Evolutionary conservation across 2,797 vertebrate genomes (phyloP).

Genomic region (Mallotus villosus): DNA sequence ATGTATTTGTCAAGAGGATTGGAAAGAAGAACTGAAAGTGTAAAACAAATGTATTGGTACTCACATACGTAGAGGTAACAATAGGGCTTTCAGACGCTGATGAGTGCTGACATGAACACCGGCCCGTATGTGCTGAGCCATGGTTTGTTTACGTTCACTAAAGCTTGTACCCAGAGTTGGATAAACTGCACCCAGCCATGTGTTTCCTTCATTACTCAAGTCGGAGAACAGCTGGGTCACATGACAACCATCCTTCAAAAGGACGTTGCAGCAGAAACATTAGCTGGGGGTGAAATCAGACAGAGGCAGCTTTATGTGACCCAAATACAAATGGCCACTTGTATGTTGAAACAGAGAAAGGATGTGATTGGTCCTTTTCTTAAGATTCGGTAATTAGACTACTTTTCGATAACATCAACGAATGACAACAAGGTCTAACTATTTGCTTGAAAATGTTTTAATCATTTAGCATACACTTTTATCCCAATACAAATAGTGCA

Average conservation of each 20-base stretch:
- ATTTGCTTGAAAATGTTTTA: too few relatives aligned
- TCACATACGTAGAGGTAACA: background rate
- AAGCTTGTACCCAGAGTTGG: background rate
- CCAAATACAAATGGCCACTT: background rate
- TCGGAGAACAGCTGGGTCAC: slow-evolving; percentile 1
- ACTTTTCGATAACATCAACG: background rate
- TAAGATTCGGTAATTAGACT: background rate
- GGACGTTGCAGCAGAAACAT: background rate
- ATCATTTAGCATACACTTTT: too few relatives aligned
- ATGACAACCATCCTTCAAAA: background rate
- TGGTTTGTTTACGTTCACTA: slow-evolving; percentile 8
- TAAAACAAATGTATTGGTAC: background rate
- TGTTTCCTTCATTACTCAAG: background rate
- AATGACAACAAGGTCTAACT: too few relatives aligned
- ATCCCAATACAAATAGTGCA: too few relatives aligned
- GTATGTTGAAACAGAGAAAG: background rate
- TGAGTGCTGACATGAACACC: slow-evolving; percentile 9
- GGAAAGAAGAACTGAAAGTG: background rate
- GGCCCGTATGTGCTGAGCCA: background rate
- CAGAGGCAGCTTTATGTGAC: slow-evolving; percentile 2
- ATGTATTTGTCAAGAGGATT: background rate
- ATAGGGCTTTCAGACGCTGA: background rate
- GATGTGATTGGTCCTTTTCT: background rate
- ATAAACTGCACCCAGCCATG: slow-evolving; percentile 7
- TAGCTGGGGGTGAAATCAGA: slow-evolving; percentile 10